These are phyloP conservation scores for Saimiri boliviensis DNA, from an alignment of 2,113 vertebrate genomes.

Conservation along the genomic window DNA sequence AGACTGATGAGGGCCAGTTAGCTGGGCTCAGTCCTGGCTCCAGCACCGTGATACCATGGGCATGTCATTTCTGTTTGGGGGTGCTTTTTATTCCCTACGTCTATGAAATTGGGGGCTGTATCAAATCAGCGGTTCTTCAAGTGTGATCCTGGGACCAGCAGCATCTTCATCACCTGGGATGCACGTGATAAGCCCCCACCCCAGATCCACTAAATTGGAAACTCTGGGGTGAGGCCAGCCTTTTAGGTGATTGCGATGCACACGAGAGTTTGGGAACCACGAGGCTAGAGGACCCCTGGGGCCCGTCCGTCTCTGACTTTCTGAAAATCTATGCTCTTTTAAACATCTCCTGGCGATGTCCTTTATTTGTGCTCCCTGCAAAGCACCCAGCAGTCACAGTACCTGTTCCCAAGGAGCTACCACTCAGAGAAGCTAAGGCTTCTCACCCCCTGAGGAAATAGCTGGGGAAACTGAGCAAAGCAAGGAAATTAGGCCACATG, in stretches of 20 bases:
- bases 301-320: not conserved
- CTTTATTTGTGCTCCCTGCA: not conserved
- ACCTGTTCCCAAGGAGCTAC: not conserved
- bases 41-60: fast-evolving
- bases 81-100: not conserved
- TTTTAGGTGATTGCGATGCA: not conserved
- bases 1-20: not conserved
- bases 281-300: not conserved
- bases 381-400: not conserved
- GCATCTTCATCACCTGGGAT: not conserved
- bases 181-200: fast-evolving
- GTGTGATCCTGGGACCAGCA: not conserved
- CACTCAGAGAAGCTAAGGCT: not conserved
- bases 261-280: not conserved
- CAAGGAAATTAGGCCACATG: not conserved
- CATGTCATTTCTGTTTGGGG: not conserved
- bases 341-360: too few relatives aligned
- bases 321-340: not conserved
- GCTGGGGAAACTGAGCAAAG: not conserved
- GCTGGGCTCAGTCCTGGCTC: too few relatives aligned
- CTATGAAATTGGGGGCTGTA: too few relatives aligned
- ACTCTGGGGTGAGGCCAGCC: not conserved
- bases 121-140: not conserved
- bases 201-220: not conserved
- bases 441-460: not conserved